phyloP scores from a whole-genome alignment of 1,140 invertebrate species.

The Heliothis virescens region DNA sequence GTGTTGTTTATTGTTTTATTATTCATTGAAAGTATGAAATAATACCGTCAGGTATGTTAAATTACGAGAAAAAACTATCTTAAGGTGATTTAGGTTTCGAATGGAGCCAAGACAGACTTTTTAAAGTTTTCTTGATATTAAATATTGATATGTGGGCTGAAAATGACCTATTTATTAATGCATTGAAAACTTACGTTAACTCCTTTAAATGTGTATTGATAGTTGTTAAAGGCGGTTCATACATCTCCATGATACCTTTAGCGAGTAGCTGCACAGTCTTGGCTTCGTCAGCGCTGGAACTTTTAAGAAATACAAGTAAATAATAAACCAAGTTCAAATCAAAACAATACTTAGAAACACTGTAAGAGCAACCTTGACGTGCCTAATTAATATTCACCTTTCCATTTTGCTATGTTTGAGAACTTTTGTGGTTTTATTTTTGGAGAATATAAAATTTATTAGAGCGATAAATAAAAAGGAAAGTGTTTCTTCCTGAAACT shows the following conservation, averaged over 20 bases:
- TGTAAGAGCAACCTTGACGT: not conserved
- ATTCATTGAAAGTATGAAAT: too few species aligned
- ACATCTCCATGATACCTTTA: conserved; percentile 77
- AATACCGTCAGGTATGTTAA: too few species aligned
- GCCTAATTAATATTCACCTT: not conserved
- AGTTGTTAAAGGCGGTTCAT: conserved; percentile 76
- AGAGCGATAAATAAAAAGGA: too few species aligned
- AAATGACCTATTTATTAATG: too few species aligned
- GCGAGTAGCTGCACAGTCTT: conserved; percentile 75
- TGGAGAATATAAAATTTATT: not conserved
- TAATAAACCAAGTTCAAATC: not conserved
- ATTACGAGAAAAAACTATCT: too few species aligned
- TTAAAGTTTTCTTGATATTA: too few species aligned
- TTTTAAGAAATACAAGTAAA: conserved; percentile 52
- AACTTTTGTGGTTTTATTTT: not conserved
- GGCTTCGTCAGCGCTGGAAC: conserved; percentile 59
- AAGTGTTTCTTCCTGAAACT: not conserved
- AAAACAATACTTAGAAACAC: not conserved
- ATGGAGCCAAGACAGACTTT: too few species aligned
- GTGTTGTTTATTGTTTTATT: not conserved
- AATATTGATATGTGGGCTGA: too few species aligned
- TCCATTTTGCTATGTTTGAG: not conserved
- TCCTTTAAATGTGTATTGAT: conserved; percentile 81
- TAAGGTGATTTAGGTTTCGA: too few species aligned
- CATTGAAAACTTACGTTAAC: conserved; percentile 71